Base-by-base conservation (phyloP, 2,797 vertebrate species). In the Parauchenoglanis punctatus region DNA sequence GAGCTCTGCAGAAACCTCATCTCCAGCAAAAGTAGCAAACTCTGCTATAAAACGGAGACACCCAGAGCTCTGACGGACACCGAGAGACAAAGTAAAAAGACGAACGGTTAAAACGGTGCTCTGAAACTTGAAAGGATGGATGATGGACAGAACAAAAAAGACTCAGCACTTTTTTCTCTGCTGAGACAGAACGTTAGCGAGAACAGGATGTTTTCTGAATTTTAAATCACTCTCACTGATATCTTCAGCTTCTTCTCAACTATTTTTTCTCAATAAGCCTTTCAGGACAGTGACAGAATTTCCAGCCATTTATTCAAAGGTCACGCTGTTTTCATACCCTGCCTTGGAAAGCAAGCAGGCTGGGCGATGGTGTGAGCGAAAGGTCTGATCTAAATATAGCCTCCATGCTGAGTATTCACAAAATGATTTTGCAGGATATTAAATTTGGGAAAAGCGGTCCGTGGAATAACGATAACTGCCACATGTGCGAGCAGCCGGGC, bases 401-500 rank as follows among this genome's bases (percentile, higher is more conserved):
- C 52, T 2, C 40, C 52, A 61, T 65, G 75, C 81, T 70, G 81
- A 83, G 63, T 83, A 73, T 80, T 89, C 68, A 28, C 46, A 84
- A 87, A 88, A 82, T 81, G 89, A 90, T 88, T 67, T 83, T 88
- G 73, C 81, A 20, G 59, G 76, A 80, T 88, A 87, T 86, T 91
- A 73, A 58, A 86, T 85, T 77, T 87, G 78, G 87, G 87, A 83
- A 76, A 87, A 58, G 44, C 63, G n/a, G 54, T 59, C 82, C 70
- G 84, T 25, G 72, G 80, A 63, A 25, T 63, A 77, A 88, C 23
- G 86, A 84, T 91, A 88, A 90, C 67, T 46, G 11, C 25, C 44
- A 65, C 67, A 86, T 89, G 86, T 80, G 67, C 46, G 87, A 83
- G 87, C 80, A 82, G 85, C 81, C 58, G 23, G 84, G 83, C 31